Percentiles rank a stretch among this genome's conserved stretches.
Evolutionary conservation across 2,797 vertebrate species (phyloP).

Genomic region (Pseudotriccus pelzelni): DNA sequence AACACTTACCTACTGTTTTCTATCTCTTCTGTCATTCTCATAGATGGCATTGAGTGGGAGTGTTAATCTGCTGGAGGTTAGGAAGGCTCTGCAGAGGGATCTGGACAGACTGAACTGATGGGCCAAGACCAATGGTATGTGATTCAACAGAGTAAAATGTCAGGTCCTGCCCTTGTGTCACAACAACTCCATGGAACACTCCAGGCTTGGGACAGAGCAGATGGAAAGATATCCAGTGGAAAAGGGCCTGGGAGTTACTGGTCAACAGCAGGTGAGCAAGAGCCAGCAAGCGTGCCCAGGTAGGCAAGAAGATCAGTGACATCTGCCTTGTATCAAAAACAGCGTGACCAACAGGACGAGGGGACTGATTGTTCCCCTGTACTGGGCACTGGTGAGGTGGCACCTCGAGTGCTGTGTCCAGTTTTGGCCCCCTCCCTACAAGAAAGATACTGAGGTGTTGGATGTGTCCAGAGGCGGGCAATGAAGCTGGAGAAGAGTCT

Average conservation of each 20-base stretch:
- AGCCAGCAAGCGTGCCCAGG: background rate
- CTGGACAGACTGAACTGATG: background rate
- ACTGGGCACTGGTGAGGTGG: background rate
- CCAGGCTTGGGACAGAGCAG: background rate
- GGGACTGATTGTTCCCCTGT: background rate
- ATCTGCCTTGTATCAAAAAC: background rate
- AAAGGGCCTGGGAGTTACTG: background rate
- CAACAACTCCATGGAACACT: background rate
- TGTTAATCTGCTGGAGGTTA: background rate
- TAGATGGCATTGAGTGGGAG: background rate
- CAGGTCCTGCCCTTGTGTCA: no score
- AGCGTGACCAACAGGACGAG: background rate
- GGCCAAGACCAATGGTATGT: background rate
- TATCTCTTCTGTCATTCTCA: background rate
- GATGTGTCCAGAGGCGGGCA: background rate
- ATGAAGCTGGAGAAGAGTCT: background rate
- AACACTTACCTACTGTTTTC: background rate
- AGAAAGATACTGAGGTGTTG: background rate
- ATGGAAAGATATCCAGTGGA: background rate
- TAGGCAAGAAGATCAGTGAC: background rate
- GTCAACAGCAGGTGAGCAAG: background rate
- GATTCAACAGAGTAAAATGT: background rate
- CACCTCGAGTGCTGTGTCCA: background rate
- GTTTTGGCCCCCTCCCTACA: background rate
- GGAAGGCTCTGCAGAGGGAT: background rate